These are phyloP conservation scores for Falco rusticolus DNA, from an alignment of 2,797 vertebrate species.

Conservation along the genomic window DNA sequence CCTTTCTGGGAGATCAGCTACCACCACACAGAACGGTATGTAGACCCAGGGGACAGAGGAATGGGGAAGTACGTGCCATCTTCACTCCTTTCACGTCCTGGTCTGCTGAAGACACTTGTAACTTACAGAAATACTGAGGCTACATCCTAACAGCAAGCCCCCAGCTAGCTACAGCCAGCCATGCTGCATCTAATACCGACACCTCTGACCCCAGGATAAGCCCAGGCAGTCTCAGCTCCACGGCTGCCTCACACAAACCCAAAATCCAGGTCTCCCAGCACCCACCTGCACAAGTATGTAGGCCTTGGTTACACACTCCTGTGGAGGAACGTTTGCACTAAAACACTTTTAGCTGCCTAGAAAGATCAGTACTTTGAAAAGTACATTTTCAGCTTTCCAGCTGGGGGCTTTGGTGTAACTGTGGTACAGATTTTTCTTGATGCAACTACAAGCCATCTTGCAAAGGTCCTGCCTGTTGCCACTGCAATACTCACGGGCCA, in stretches of 20 bases:
- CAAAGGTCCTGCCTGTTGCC: background rate
- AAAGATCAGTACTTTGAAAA: background rate
- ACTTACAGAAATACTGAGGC: background rate
- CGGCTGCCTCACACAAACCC: background rate
- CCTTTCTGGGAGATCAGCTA: background rate
- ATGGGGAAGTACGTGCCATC: rapidly evolving
- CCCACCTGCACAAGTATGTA: background rate
- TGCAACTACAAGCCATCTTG: background rate
- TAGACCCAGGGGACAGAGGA: background rate
- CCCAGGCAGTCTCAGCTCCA: background rate
- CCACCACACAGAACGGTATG: background rate
- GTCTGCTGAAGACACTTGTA: background rate
- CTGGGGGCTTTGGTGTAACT: background rate
- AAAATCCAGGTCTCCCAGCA: background rate
- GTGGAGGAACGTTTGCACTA: background rate
- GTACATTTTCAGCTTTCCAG: background rate
- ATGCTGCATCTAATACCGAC: background rate
- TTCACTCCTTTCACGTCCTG: background rate
- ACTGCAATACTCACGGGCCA: slow-evolving; percentile 81
- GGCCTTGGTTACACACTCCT: background rate
- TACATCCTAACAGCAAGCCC: background rate
- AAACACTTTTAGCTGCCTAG: background rate
- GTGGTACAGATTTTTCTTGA: background rate
- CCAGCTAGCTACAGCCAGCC: background rate
- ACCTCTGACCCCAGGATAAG: rapidly evolving